Conservation (phyloP, 2,113 vertebrate genomes). For the Sinocyclocheilus anshuiensis region DNA sequence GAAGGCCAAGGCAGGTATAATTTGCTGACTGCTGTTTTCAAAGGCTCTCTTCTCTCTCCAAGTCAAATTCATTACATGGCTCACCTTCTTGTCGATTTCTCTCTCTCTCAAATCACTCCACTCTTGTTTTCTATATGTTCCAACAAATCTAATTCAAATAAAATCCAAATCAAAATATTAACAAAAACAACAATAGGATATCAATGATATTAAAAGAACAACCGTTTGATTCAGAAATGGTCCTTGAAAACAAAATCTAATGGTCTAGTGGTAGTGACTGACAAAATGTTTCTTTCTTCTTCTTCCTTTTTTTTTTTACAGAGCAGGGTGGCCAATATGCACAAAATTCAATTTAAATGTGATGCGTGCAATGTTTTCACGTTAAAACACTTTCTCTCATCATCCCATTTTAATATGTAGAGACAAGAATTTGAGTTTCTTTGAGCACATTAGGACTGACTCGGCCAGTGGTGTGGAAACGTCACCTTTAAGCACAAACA, state of each 20-base stretch:
- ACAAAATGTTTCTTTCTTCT: too few relatives aligned
- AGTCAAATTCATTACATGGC: slow-evolving; percentile 44
- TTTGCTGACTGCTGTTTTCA: slow-evolving; percentile 53
- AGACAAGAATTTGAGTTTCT: not conserved
- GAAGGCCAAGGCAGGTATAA: slow-evolving; percentile 39
- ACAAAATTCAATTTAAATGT: too few relatives aligned
- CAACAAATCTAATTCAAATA: not conserved
- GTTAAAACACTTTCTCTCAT: not conserved
- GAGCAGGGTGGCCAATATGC: too few relatives aligned
- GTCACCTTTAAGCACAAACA: not conserved
- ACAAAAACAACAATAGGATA: too few relatives aligned
- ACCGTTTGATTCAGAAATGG: too few relatives aligned
- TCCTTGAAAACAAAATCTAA: too few relatives aligned
- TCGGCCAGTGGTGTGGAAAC: not conserved
- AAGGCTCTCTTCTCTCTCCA: slow-evolving; percentile 35
- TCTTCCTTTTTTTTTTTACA: too few relatives aligned
- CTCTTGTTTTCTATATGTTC: not conserved
- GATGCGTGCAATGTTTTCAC: too few relatives aligned
- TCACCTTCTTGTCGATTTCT: not conserved
- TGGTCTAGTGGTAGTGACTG: too few relatives aligned
- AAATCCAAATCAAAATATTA: too few relatives aligned
- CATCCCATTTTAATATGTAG: not conserved
- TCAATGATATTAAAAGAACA: too few relatives aligned
- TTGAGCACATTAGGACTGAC: not conserved
- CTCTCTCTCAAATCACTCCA: not conserved